Evolutionary conservation across 1,140 invertebrate species (phyloP), one percentile per base, ranked within the genome.

Genomic region (Agrypnia vestita): DNA sequence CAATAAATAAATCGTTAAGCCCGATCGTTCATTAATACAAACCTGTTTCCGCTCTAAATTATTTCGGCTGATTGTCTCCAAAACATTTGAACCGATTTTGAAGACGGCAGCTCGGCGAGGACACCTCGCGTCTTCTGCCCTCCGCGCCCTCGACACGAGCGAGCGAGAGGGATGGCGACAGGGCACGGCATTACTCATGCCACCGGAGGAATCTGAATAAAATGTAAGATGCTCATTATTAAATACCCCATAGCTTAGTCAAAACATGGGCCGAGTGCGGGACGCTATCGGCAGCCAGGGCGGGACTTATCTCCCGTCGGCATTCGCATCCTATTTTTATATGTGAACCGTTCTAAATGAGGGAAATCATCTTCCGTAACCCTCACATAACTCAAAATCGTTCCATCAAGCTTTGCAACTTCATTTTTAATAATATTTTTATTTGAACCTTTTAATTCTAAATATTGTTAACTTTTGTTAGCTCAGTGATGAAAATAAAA

Each of bases 161-260:
- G 69, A 47, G 35, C 7, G 46, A 35, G 51, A 61, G 6, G 15
- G 49, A 61, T 44, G n/a, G 49, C 35, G 10, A 49, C 35, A 35
- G 73, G 69, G 64, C 17, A 49, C 21, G 44, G 15, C 71, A 59
- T 62, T 71, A 78, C 64, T 78, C 77, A 43, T 72, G 49, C 43
- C 75, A 62, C 13, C 17, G 46, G 69, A 77, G 78, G 81, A 82
- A 82, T 82, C 78, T 82, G 81, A 82, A 82, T 82, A 82, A 82
- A 82, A 82, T 82, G 81, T 82, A 82, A 82, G 81, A 82, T 69
- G 78, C 81, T 82, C 81, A 82, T 82, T 82, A 82, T 82, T 82
- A 77, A 82, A 82, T 82, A 79, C 81, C 81, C 81, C 81, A 79
- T 82, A 82, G 78, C 78, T 82, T 78, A 82, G 81, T 79, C 81